Percentiles rank a stretch among this genome's conserved stretches.
These are phyloP conservation scores for Agrilus biguttatus DNA, from an alignment of 2,888 invertebrate species.

Conservation along the genomic window DNA sequence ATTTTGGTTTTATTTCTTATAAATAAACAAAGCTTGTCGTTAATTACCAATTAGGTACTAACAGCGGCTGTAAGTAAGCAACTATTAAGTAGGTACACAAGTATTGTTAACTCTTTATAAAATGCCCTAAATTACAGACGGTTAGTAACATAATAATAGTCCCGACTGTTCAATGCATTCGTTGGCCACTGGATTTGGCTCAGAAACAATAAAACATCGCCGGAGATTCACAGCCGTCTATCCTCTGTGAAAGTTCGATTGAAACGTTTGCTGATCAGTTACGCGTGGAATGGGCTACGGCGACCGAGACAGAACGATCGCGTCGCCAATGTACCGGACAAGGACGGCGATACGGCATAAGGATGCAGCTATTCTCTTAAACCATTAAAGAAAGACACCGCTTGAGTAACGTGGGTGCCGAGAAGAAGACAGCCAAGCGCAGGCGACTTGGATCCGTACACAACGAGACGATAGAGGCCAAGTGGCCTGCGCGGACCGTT, in stretches of 20 bases:
- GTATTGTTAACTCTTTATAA: too few species aligned
- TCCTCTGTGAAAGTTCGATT: constrained; percentile 13
- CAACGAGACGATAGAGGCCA: too few species aligned
- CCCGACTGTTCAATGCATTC: too few species aligned
- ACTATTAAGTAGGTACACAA: too few species aligned
- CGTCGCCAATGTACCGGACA: background rate
- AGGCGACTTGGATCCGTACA: constrained; percentile 7
- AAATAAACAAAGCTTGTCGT: too few species aligned
- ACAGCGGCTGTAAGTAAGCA: too few species aligned
- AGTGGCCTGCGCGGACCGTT: too few species aligned
- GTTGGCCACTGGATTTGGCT: too few species aligned
- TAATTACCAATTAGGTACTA: too few species aligned
- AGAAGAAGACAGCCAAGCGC: constrained; percentile 3
- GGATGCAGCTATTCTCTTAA: constrained; percentile 14
- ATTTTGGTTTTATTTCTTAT: too few species aligned
- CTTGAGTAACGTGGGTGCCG: constrained; percentile 14
- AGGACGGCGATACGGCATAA: constrained; percentile 8
- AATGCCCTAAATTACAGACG: too few species aligned
- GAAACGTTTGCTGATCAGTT: constrained; percentile 17
- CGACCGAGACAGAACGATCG: constrained; percentile 3
- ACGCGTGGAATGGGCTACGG: constrained; percentile 14
- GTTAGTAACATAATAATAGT: too few species aligned
- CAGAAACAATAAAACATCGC: constrained; percentile 1
- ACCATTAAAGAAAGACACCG: constrained; percentile 15
- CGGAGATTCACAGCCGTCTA: constrained; percentile 6